Evolutionary conservation across 2,113 vertebrate species (phyloP).

Genomic region (Apaloderma vittatum): DNA sequence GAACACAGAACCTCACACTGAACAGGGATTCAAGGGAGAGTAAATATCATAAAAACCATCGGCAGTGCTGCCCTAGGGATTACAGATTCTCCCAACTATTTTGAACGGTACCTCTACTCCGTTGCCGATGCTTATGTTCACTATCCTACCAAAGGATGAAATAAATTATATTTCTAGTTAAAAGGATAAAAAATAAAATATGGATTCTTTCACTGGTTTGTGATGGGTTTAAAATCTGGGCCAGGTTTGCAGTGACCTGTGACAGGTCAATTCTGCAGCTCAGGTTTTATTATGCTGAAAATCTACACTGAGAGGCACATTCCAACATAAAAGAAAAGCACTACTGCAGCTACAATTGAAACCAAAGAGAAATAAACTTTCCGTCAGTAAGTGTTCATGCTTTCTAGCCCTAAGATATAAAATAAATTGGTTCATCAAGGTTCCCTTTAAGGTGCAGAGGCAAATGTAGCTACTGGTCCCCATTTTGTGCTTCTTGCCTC

Average conservation of each 20-base stretch:
- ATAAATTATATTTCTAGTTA: background rate
- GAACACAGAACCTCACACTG: background rate
- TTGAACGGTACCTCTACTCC: background rate
- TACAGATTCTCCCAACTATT: background rate
- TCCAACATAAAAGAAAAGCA: slow-evolving; percentile 8
- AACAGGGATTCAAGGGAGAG: background rate
- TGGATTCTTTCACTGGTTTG: background rate
- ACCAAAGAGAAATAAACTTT: background rate
- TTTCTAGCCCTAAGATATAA: background rate
- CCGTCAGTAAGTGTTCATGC: background rate
- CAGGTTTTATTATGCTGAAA: slow-evolving; percentile 59
- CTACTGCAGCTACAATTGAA: background rate
- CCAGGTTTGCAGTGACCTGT: slow-evolving; percentile 33
- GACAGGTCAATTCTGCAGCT: slow-evolving; percentile 49
- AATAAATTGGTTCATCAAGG: background rate
- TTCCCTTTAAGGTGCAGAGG: background rate
- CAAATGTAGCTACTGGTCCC: background rate
- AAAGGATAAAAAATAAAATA: slow-evolving; percentile 55
- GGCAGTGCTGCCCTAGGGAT: background rate
- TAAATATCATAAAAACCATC: background rate
- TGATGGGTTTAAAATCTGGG: slow-evolving; percentile 44
- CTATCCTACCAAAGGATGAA: background rate
- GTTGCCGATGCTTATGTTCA: background rate
- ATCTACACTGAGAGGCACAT: slow-evolving; percentile 22
- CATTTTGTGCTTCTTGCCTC: background rate